A percentile compares a stretch with the other conserved stretches of the same genome.
These are phyloP conservation scores for Aphaenogaster rudis DNA, from an alignment of 1,140 invertebrate species.

Conservation along the genomic window DNA sequence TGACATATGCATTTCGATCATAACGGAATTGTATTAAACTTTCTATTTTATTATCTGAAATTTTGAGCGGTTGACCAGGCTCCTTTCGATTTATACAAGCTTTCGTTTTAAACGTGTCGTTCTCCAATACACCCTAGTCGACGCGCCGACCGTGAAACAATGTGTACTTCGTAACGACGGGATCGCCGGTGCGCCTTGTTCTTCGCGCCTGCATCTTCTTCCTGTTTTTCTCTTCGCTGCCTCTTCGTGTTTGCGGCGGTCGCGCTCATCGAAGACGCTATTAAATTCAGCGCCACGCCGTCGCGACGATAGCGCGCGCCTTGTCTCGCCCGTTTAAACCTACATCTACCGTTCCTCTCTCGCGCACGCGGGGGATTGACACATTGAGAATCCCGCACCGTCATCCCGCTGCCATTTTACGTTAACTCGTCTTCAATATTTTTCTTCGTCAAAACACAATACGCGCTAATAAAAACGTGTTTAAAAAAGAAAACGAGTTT, in stretches of 20 bases:
- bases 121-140: slow-evolving; percentile 33
- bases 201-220: slow-evolving; percentile 52
- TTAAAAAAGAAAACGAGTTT: slow-evolving; percentile 20
- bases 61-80: slow-evolving; percentile 70
- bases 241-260: slow-evolving; percentile 19
- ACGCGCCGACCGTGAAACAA: slow-evolving; percentile 35
- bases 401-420: slow-evolving; percentile 29
- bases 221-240: slow-evolving; percentile 30
- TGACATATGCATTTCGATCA: slow-evolving; percentile 47
- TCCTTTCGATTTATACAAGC: slow-evolving; percentile 37
- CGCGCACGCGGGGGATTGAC: background rate
- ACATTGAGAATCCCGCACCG: slow-evolving; percentile 22
- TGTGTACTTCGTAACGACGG: slow-evolving; percentile 39
- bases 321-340: slow-evolving; percentile 59
- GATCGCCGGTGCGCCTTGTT: slow-evolving; percentile 40
- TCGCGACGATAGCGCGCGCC: slow-evolving; percentile 65
- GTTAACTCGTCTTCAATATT: slow-evolving; percentile 1
- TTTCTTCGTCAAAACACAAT: slow-evolving; percentile 26
- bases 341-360: background rate
- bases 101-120: slow-evolving; percentile 31
- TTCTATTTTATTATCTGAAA: slow-evolving; percentile 73
- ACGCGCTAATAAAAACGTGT: slow-evolving; percentile 2
- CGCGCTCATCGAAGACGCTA: slow-evolving; percentile 40
- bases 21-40: slow-evolving; percentile 69
- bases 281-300: slow-evolving; percentile 67